These are phyloP conservation scores for Parapsyche elsis DNA, from an alignment of 1,140 invertebrate genomes.

Conservation along the genomic window DNA sequence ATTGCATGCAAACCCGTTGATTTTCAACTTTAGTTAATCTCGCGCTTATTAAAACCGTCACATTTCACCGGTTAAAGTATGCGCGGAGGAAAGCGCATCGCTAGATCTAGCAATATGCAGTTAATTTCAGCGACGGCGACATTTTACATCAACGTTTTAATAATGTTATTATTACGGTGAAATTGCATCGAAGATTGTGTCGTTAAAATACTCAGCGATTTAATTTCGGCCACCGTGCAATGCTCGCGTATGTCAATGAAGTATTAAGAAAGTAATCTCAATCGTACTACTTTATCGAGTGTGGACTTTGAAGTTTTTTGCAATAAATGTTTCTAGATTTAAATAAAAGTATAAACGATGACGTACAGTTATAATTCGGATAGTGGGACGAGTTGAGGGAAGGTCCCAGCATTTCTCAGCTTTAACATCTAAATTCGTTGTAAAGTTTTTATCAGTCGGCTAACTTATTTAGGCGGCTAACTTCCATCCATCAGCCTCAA, in stretches of 20 bases:
- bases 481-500: slow-evolving; percentile 40
- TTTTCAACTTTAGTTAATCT: background rate
- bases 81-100: slow-evolving; percentile 29
- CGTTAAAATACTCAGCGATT: background rate
- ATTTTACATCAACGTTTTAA: slow-evolving; percentile 12
- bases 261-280: too few species aligned
- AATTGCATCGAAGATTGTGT: background rate
- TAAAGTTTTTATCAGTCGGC: slow-evolving; percentile 37
- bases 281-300: too few species aligned
- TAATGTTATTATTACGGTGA: background rate
- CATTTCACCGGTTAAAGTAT: slow-evolving; percentile 12
- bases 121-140: slow-evolving; percentile 21
- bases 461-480: slow-evolving; percentile 39
- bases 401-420: background rate
- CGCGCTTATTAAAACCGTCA: slow-evolving; percentile 12
- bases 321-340: too few species aligned
- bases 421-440: slow-evolving; percentile 36
- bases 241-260: too few species aligned
- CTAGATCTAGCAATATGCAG: slow-evolving; percentile 29
- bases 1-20: background rate
- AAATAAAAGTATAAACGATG: too few species aligned
- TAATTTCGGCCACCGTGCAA: too few species aligned
- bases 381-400: too few species aligned
- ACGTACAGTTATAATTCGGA: too few species aligned
- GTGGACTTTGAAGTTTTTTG: too few species aligned